Evolutionary conservation across 1,140 invertebrate species (phyloP), one percentile per base, ranked within the genome.

Genomic region (Charaxes varanes): DNA sequence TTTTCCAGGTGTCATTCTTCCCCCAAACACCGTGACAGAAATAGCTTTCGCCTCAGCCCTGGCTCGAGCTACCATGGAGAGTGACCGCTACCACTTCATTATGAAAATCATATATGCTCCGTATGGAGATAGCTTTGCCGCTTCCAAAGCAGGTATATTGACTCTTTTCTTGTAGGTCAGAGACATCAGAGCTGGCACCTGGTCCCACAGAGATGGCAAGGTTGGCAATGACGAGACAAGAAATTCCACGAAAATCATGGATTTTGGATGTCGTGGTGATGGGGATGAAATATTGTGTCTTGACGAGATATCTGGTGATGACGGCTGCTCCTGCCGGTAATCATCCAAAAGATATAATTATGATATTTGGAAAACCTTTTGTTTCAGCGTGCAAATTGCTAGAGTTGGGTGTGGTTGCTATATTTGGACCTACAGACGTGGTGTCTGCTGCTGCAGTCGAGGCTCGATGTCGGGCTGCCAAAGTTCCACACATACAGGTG

Each of bases 361-460:
- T n/a, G n/a, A n/a, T n/a, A n/a, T n/a, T n/a, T n/a, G n/a, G n/a
- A n/a, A n/a, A n/a, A n/a, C n/a, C n/a, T n/a, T n/a, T n/a, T n/a
- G n/a, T n/a, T n/a, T n/a, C n/a, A n/a, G n/a, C n/a, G n/a, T n/a
- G n/a, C n/a, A n/a, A n/a, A n/a, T n/a, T n/a, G n/a, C n/a, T n/a
- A n/a, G n/a, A n/a, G n/a, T n/a, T n/a, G n/a, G 74, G 73, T 11
- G 78, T 82, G 4, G 53, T 82, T n/a, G 73, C 78, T 7, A 63
- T 82, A 44, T 79, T 68, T 21, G 78, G 78, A 1, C 74, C 78
- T 3, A 68, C 55, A 11, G 78, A 82, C 27, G 45, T 50, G 2
- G 55, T 47, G 11, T 79, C 78, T 1, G 67, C 78, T 1, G 44
- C 53, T 0, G 64, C 64, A 5, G 78, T 79, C 0, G 68, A 66